These are phyloP conservation scores for Platycheirus albimanus DNA, from an alignment of 2,888 invertebrate genomes.

Conservation along the genomic window DNA sequence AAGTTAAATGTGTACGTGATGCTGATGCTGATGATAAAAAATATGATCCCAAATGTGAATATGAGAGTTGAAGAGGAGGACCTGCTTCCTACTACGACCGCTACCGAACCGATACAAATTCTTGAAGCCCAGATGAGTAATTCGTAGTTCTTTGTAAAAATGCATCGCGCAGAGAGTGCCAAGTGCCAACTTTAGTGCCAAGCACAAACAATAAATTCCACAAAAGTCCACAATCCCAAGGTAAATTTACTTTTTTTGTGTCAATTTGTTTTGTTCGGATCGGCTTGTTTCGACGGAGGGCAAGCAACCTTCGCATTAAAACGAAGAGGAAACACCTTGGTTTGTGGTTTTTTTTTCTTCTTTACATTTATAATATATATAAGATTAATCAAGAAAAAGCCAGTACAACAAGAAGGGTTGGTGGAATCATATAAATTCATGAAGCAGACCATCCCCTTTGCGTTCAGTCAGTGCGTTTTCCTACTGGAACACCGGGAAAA, in stretches of 20 bases:
- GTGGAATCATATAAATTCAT: constrained; percentile 2
- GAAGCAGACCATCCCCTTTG: constrained; percentile 16
- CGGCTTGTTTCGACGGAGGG: too few relatives aligned
- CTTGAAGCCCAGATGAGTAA: constrained; percentile 50
- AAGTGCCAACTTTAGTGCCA: background rate
- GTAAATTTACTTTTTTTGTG: constrained; percentile 54
- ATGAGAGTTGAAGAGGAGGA: background rate
- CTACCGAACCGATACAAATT: background rate
- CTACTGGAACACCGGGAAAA: constrained; percentile 9
- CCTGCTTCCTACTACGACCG: background rate
- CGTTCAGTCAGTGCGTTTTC: background rate
- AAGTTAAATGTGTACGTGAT: constrained; percentile 9
- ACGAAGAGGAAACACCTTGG: constrained; percentile 56
- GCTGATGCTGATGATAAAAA: too few relatives aligned
- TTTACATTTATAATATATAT: constrained; percentile 17
- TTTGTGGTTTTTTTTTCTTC: constrained; percentile 16
- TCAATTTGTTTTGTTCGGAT: constrained; percentile 28
- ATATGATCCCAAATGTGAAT: background rate
- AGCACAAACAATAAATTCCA: constrained; percentile 46
- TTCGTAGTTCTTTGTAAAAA: background rate
- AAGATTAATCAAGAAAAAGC: constrained; percentile 38
- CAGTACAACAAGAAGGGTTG: constrained; percentile 23
- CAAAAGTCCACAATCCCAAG: constrained; percentile 51
- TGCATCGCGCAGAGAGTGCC: constrained; percentile 22
- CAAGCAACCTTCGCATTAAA: constrained; percentile 34